Base-by-base conservation (phyloP, 2,113 vertebrate genomes). In the Siphamia tubifer region DNA sequence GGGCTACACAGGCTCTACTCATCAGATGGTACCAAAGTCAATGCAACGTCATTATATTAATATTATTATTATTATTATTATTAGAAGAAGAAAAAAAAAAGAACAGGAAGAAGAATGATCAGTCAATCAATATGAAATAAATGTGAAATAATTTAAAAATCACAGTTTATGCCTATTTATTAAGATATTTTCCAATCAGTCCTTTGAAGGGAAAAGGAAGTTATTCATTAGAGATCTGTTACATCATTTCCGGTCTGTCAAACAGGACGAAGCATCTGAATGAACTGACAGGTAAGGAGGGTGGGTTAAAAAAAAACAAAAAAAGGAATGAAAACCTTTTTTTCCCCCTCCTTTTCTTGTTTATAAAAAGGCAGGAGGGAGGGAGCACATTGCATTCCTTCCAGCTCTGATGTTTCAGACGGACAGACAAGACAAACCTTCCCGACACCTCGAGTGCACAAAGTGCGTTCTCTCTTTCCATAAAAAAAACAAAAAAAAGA, bases 61-160 rank as follows among this genome's bases (percentile, higher is more conserved):
- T 42, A 35, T 74, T 74, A n/a, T n/a, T n/a, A n/a, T n/a, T n/a
- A n/a, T n/a, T n/a, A n/a, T n/a, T n/a, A n/a, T n/a, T n/a, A n/a
- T n/a, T n/a, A n/a, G n/a, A n/a, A n/a, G n/a, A n/a, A n/a, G n/a
- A n/a, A n/a, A n/a, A n/a, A n/a, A n/a, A n/a, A n/a, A n/a, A n/a
- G n/a, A n/a, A n/a, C n/a, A n/a, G n/a, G n/a, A n/a, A n/a, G n/a
- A n/a, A n/a, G 58, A 82, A 30, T 57, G 5, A 68, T 54, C 6
- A 63, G 25, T 58, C 31, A 67, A 74, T 75, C 58, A 75, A 71
- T 66, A 54, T 62, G 13, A 79, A 77, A 87, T 86, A 68, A 85
- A 90, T 82, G 74, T 72, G 52, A 92, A 90, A 87, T 83, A 82
- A 92, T 88, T 90, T 90, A 86, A 92, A 93, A 94, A 93, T 90